Base-by-base conservation (phyloP, 2,888 invertebrate species). In the Tridacna crocea region DNA sequence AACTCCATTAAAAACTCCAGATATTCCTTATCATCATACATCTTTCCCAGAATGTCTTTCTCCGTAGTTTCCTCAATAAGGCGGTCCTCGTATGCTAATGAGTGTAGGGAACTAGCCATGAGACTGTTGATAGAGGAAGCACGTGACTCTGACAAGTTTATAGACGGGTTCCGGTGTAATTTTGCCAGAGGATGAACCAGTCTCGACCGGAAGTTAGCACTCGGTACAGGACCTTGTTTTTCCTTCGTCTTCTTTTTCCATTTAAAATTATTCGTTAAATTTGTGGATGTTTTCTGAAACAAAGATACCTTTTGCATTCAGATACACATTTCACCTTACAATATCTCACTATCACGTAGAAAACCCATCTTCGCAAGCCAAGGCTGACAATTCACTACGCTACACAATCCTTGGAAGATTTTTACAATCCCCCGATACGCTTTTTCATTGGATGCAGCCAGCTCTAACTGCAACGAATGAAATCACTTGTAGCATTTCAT, bases 21-120 rank as follows among this genome's bases (percentile, higher is more conserved):
- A 92, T 97, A 97, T 75, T 97, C 96, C 91, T 97, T 97, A 93
- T 97, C 97, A 0, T 96, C 96, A 93, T 96, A 96, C 66, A 97
- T 94, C 80, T 96, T 96, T 0, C 97, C 97, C 0, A 96, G 94
- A 0, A 96, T 95, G 19, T 96, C 96, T 26, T 96, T 95, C 8
- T 90, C 88, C 17, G 90, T 88, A 48, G 90, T 88, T 77, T 89
- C 90, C n/a, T 85, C 85, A 0, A 85, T 80, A 19, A 86, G 63
- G 66, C 84, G 87, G 22, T 86, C 86, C 55, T 89, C 80, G 11
- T 75, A 75, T 12, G 78, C 77, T 1, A 87, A 58, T 12, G 87
- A 80, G 13, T 85, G 80, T 65, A 88, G 72, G 0, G 87, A 87
- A 27, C 24, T 65, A 26, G 85, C 78, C 47, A 83, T 55, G 13